Conservation (phyloP, 1,140 invertebrate genomes). For the Dendroctonus ponderosae region DNA sequence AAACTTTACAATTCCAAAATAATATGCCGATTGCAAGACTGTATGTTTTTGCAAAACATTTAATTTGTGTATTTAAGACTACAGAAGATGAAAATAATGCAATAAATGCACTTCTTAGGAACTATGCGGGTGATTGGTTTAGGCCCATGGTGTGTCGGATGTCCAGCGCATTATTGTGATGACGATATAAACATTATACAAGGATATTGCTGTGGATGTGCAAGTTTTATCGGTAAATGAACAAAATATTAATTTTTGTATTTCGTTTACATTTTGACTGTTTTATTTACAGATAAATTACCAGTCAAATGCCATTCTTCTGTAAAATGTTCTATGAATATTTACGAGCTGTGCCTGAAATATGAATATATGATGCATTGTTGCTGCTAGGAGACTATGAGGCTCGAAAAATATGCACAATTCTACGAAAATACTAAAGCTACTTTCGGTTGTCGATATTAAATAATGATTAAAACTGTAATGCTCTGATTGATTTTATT, state of each 20-base stretch:
- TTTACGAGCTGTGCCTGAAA: constrained; percentile 56
- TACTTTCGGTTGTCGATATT: too few species aligned
- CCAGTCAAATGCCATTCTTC: constrained; percentile 55
- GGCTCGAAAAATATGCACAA: too few species aligned
- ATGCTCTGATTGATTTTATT: too few species aligned
- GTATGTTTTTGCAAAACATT: too few species aligned
- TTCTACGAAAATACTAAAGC: too few species aligned
- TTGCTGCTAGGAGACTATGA: constrained; percentile 50
- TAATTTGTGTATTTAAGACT: too few species aligned
- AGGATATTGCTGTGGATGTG: constrained; percentile 63
- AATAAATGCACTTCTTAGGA: neutral
- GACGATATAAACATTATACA: constrained; percentile 62
- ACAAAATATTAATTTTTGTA: constrained; percentile 7
- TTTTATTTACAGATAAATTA: constrained; percentile 50
- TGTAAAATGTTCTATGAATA: constrained; percentile 56
- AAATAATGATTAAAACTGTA: too few species aligned
- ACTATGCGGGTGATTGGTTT: constrained; percentile 4
- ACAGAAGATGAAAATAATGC: neutral
- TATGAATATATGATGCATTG: constrained; percentile 62
- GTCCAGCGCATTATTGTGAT: constrained; percentile 57
- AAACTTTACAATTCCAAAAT: too few species aligned
- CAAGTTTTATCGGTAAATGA: constrained; percentile 43
- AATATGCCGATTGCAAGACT: too few species aligned
- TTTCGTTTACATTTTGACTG: neutral
- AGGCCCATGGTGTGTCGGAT: constrained; percentile 53